A percentile compares a stretch with the other conserved stretches of the same genome.
These are phyloP conservation scores for Leptestheria dahalacensis DNA, from an alignment of 1,140 invertebrate species.

Conservation along the genomic window DNA sequence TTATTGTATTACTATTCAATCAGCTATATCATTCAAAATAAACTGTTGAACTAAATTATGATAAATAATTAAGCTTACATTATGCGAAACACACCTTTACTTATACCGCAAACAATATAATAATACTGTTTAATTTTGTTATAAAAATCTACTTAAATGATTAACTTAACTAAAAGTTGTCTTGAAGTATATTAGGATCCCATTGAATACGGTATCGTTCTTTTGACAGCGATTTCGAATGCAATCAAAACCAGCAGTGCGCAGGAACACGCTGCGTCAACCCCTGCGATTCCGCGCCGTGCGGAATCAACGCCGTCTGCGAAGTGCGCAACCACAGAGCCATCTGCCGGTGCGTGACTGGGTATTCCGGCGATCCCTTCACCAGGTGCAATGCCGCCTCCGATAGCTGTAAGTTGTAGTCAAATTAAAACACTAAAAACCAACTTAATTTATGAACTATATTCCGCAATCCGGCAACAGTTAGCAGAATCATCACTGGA, in stretches of 20 bases:
- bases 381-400: constrained; percentile 14
- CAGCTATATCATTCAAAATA: no score
- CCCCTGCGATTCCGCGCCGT: constrained; percentile 22
- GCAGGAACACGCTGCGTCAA: constrained; percentile 23
- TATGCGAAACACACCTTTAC: neutral
- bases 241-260: constrained; percentile 24
- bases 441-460: neutral
- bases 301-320: constrained; percentile 24
- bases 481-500: constrained; percentile 1
- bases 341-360: constrained; percentile 18
- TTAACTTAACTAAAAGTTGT: neutral
- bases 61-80: neutral
- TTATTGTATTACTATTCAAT: no score
- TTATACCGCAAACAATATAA: neutral
- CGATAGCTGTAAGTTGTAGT: neutral
- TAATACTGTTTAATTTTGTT: neutral
- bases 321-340: constrained; percentile 20
- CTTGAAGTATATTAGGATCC: neutral
- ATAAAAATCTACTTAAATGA: neutral
- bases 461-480: no score
- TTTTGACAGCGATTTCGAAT: constrained; percentile 25
- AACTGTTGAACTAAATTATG: neutral
- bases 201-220: constrained; percentile 2
- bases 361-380: constrained; percentile 20
- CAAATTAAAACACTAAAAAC: neutral